phyloP scores from a whole-genome alignment of 2,113 vertebrate species.

The Chloropsis cyanopogon region DNA sequence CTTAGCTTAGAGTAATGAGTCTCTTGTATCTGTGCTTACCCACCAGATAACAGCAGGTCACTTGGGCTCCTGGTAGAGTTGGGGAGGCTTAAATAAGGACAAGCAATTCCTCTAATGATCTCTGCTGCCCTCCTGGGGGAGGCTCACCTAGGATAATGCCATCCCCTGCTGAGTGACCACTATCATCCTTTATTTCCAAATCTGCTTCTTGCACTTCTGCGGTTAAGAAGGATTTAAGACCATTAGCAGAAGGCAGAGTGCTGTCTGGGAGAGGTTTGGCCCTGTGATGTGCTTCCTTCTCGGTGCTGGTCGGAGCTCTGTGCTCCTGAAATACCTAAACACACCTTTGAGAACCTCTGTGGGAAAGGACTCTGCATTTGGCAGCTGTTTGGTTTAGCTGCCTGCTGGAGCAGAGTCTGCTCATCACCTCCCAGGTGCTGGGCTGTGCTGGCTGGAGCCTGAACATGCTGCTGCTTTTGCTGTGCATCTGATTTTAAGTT shows the following conservation, averaged over 20 bases:
- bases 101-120: slow-evolving; percentile 8
- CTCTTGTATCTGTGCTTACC: not conserved
- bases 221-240: not conserved
- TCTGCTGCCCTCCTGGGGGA: not conserved
- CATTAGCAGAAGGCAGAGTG: not conserved
- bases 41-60: slow-evolving; percentile 7
- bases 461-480: not conserved
- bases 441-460: not conserved
- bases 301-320: not conserved
- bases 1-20: not conserved
- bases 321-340: not conserved
- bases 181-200: not conserved
- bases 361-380: not conserved
- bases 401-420: not conserved
- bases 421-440: fast-evolving
- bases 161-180: not conserved
- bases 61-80: not conserved
- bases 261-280: not conserved
- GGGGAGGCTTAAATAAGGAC: not conserved
- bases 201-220: not conserved
- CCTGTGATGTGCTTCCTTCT: not conserved
- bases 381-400: not conserved
- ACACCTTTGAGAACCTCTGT: fast-evolving
- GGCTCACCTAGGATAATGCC: not conserved
- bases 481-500: not conserved